Evolutionary conservation across 2,113 vertebrate species (phyloP), one percentile per base, ranked within the genome.

Genomic region (Lamprotornis superbus): DNA sequence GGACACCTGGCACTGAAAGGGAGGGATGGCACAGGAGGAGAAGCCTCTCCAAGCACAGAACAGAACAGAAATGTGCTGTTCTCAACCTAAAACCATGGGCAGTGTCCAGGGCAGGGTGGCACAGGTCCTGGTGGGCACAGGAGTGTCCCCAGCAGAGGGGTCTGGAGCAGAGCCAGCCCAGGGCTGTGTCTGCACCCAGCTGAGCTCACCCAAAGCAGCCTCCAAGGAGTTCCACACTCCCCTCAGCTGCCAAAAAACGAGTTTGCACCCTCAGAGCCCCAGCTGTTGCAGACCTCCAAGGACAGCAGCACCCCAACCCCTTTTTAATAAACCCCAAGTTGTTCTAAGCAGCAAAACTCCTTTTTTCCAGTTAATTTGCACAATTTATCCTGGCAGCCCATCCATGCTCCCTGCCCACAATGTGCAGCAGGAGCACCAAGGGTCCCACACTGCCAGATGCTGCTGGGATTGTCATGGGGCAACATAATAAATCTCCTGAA

Each of bases 81-180:
- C 61, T 40, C 86, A 74, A 3, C n/a, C 85, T 12, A 20, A 70
- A 83, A 70, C 0, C 24, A 2, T 3, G 2, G 73, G 19, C 7
- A 7, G 14, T 2, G 2, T 2, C 42, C 8, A 2, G 28, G 19
- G 5, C 33, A 1, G 21, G 25, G 19, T 2, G 5, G n/a, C 3
- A 40, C 39, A 39, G 39, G 39, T 39, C 39, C 39, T 39, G 39
- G 39, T 39, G 78, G 44, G 68, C 24, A 28, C 6, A 1, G 67
- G 18, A 46, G 33, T 0, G 1, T 24, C 74, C 69, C 73, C 12
- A 2, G 65, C 88, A 79, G 67, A 3, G 3, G 49, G 44, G 35
- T 15, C 27, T 53, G 95, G 80, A 77, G 69, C 28, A 39, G 1
- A 0, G 85, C 59, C 91, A 74, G 60, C 2, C 0, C 7, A 4